Conservation (phyloP, 2,888 invertebrate genomes). For the Lepidonotus clava region DNA sequence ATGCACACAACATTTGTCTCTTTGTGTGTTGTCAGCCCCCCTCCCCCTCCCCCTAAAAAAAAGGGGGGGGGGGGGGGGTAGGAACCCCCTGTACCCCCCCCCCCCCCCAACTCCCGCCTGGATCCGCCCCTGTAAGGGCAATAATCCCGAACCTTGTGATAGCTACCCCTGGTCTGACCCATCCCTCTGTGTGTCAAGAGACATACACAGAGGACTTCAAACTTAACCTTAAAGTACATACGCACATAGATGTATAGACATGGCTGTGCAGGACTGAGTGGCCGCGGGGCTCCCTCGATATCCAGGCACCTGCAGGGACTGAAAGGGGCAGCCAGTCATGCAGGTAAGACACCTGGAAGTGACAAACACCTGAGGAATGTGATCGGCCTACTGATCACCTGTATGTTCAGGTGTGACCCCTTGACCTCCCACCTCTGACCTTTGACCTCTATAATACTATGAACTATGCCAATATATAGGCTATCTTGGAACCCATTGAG, state of each 20-base stretch:
- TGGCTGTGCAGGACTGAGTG: not conserved
- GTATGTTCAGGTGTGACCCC: conserved; percentile 13
- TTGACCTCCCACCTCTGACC: not conserved
- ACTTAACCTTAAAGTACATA: not conserved
- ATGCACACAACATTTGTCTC: too few species aligned
- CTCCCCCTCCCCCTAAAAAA: too few species aligned
- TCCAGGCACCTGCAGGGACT: not conserved
- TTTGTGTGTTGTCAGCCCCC: too few species aligned
- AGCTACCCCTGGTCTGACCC: not conserved
- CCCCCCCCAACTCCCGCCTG: too few species aligned
- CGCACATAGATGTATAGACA: not conserved
- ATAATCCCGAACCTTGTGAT: too few species aligned
- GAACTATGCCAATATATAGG: not conserved
- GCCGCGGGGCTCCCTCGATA: too few species aligned
- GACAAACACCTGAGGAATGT: conserved; percentile 2
- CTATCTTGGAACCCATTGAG: not conserved
- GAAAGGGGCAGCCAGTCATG: not conserved
- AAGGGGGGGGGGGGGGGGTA: too few species aligned
- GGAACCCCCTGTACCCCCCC: too few species aligned
- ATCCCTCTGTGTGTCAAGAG: not conserved
- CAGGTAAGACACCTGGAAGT: not conserved
- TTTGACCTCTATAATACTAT: not conserved
- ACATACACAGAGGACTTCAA: not conserved
- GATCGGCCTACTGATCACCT: not conserved
- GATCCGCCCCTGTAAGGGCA: too few species aligned